Percentiles rank a stretch among this genome's conserved stretches.
Conservation (phyloP, 2,888 invertebrate species). For the Ichneumoninae sp. region DNA sequence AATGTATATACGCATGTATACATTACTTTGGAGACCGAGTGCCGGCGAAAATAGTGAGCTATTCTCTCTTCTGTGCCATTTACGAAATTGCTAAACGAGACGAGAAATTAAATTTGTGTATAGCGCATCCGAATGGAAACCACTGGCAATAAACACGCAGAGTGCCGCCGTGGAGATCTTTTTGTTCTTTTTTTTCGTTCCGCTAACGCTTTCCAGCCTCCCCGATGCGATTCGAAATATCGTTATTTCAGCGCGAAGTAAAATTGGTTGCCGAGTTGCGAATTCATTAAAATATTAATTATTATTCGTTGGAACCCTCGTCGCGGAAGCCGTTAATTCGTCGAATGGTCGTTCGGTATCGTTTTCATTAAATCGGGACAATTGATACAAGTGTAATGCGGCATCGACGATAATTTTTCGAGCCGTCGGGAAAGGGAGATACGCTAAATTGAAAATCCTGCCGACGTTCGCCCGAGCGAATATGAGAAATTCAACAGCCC, state of each 20-base stretch:
- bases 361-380: background rate
- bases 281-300: constrained; percentile 61
- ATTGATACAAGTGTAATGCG: background rate
- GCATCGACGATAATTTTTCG: background rate
- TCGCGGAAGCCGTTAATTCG: constrained; percentile 2
- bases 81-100: constrained; percentile 55
- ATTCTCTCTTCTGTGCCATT: constrained; percentile 12
- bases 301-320: background rate
- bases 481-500: constrained; percentile 29
- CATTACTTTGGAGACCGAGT: constrained; percentile 2
- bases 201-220: background rate
- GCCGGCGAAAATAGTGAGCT: constrained; percentile 31
- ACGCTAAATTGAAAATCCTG: constrained; percentile 23
- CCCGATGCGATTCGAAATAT: background rate
- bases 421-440: background rate
- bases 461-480: constrained; percentile 9
- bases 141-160: constrained; percentile 42
- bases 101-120: constrained; percentile 60
- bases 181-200: background rate
- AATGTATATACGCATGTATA: background rate
- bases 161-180: constrained; percentile 3
- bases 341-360: background rate
- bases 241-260: constrained; percentile 10
- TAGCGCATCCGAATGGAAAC: constrained; percentile 32
- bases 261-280: constrained; percentile 43